These are phyloP conservation scores for Baryphthengus martii DNA, from an alignment of 2,113 vertebrate species.

Conservation along the genomic window DNA sequence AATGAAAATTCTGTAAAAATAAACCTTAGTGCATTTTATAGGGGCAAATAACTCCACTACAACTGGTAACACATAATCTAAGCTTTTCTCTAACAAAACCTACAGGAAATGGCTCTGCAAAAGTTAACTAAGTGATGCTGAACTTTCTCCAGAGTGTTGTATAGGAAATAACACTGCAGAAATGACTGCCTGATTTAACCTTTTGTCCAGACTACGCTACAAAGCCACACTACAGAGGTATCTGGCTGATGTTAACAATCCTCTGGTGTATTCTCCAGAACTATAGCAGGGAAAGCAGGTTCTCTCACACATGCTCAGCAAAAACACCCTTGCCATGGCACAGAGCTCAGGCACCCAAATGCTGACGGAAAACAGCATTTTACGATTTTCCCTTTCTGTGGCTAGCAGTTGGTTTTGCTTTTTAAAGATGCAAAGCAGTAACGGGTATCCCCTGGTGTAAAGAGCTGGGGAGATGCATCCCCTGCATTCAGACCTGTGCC, in stretches of 20 bases:
- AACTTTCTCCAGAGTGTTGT: slow-evolving; percentile 48
- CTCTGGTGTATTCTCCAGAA: not conserved
- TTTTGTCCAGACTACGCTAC: not conserved
- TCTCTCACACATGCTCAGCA: slow-evolving; percentile 19
- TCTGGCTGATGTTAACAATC: slow-evolving; percentile 26
- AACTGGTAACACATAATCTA: slow-evolving; percentile 24
- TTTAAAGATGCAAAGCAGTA: not conserved
- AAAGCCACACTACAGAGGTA: not conserved
- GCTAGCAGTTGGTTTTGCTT: not conserved
- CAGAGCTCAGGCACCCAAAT: not conserved
- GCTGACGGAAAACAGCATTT: not conserved
- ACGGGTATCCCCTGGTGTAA: fast-evolving
- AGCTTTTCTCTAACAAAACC: slow-evolving; percentile 29
- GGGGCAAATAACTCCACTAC: not conserved
- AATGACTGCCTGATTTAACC: not conserved
- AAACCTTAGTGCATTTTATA: slow-evolving; percentile 13
- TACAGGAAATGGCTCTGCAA: slow-evolving; percentile 52
- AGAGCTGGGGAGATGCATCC: not conserved
- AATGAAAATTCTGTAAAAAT: not conserved
- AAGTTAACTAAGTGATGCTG: slow-evolving; percentile 52
- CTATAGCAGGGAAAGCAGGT: not conserved
- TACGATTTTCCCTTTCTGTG: not conserved
- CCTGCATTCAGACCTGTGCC: not conserved
- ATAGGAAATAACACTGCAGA: slow-evolving; percentile 15
- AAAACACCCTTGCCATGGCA: not conserved